These are phyloP conservation scores for Oscheius onirici DNA, from an alignment of 2,888 invertebrate genomes.

Conservation along the genomic window DNA sequence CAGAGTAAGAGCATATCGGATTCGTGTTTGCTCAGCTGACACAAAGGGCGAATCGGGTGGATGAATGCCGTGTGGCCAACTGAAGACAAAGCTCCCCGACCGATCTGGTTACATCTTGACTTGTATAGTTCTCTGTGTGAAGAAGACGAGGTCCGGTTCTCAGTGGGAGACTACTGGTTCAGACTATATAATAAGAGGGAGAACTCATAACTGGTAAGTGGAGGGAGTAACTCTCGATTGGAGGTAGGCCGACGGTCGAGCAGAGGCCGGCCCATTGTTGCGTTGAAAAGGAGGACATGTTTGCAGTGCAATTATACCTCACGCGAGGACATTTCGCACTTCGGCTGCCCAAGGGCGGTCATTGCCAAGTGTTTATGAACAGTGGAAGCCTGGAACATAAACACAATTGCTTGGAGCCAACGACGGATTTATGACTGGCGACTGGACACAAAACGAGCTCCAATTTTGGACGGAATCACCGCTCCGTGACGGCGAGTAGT, in stretches of 20 bases:
- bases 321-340: constrained; percentile 33
- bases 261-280: constrained; percentile 13
- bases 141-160: too few species aligned
- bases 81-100: constrained; percentile 18
- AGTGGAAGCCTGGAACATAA: too few species aligned
- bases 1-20: constrained; percentile 23
- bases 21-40: constrained; percentile 32
- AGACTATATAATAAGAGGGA: not conserved
- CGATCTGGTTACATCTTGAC: constrained; percentile 14
- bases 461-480: too few species aligned
- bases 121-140: not conserved
- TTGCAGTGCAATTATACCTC: constrained; percentile 36
- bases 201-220: not conserved
- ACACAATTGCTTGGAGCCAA: too few species aligned
- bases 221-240: not conserved
- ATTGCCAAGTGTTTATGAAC: not conserved
- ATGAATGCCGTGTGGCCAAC: constrained; percentile 31
- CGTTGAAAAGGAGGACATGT: constrained; percentile 34
- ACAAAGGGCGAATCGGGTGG: constrained; percentile 31
- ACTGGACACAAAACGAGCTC: too few species aligned
- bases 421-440: too few species aligned
- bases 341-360: not conserved
- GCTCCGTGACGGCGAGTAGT: too few species aligned
- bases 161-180: not conserved
- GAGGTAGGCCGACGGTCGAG: constrained; percentile 9